Percentiles rank a stretch among this genome's conserved stretches.
These are phyloP conservation scores for Cistogaster globosa DNA, from an alignment of 2,888 invertebrate species.

Conservation along the genomic window DNA sequence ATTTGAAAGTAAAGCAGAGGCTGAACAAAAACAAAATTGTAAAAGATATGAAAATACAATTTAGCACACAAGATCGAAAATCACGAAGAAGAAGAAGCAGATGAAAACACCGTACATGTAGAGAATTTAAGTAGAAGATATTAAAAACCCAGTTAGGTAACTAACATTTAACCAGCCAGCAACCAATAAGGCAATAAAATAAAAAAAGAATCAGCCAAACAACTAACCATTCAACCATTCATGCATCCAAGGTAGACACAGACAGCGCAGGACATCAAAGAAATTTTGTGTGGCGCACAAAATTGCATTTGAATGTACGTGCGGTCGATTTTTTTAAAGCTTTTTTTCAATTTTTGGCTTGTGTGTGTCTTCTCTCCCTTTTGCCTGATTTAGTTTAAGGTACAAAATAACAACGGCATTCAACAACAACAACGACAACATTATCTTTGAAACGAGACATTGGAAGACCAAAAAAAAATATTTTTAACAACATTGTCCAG, in stretches of 20 bases:
- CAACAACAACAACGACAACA: constrained; percentile 66
- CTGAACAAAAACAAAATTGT: constrained; percentile 5
- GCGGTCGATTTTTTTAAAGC: constrained; percentile 49
- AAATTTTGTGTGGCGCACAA: constrained; percentile 70
- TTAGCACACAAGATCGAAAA: constrained; percentile 34
- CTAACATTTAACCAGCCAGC: constrained; percentile 61
- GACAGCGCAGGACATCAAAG: constrained; percentile 73
- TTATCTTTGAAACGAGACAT: constrained; percentile 42
- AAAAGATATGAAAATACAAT: constrained; percentile 43
- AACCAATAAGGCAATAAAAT: constrained; percentile 43
- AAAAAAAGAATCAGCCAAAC: constrained; percentile 7
- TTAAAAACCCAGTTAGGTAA: constrained; percentile 66
- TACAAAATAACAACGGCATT: constrained; percentile 65
- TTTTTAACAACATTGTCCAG: constrained; percentile 51
- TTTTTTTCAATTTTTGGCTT: constrained; percentile 35
- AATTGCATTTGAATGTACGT: constrained; percentile 71
- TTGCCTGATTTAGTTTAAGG: constrained; percentile 56
- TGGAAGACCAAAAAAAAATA: constrained; percentile 3
- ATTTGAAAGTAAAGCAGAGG: constrained; percentile 63
- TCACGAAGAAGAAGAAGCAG: background rate
- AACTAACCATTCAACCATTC: constrained; percentile 58
- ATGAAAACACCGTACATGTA: constrained; percentile 30
- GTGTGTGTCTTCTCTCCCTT: constrained; percentile 52
- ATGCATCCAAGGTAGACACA: constrained; percentile 62
- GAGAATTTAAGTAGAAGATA: constrained; percentile 64